Evolutionary conservation across 2,797 vertebrate species (phyloP), one percentile per base, ranked within the genome.

Genomic region (Takifugu ocellatus): DNA sequence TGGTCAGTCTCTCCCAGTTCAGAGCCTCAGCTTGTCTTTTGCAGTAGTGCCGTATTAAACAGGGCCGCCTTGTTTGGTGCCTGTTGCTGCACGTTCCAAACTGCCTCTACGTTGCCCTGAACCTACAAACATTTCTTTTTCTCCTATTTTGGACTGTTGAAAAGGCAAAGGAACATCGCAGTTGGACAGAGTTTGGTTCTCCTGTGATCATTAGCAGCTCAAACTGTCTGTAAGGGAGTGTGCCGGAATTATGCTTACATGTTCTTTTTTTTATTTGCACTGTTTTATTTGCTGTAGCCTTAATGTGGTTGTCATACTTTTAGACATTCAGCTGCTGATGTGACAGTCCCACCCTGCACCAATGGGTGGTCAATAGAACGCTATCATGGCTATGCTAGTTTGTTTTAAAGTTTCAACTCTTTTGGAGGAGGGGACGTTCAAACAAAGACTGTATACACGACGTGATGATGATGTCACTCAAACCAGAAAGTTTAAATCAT

Each of bases 151-250:
- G 31, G 31, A 9, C 3, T 2, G 14, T 11, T 14, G 14, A 2
- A 39, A 1, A 12, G 11, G 9, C 36, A 14, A 39, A 39, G 36
- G 2, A 39, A 5, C 36, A 33, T 33, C 2, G 8, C 31, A 9
- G 11, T 3, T 14, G 36, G 11, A 39, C 11, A 14, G 36, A 5
- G 36, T 39, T 2, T 1, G 12, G 11, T 2, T 39, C 36, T 39
- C 36, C 36, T 39, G 12, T 39, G 36, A 14, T 39, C 36, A 39
- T 14, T 39, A 39, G 36, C 36, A 39, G 36, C 11, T 14, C 14
- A 3, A 14, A 69, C 60, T 59, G 56, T 64, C 27, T 72, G 6
- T 63, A 42, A 66, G 78, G 79, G 78, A 70, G 78, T 83, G 79
- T 72, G 36, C 12, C 36, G 12, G 12, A 14, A 14, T 12, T 39